Base-by-base conservation (phyloP, 2,888 invertebrate genomes). In the Lordiphosa andalusiaca region DNA sequence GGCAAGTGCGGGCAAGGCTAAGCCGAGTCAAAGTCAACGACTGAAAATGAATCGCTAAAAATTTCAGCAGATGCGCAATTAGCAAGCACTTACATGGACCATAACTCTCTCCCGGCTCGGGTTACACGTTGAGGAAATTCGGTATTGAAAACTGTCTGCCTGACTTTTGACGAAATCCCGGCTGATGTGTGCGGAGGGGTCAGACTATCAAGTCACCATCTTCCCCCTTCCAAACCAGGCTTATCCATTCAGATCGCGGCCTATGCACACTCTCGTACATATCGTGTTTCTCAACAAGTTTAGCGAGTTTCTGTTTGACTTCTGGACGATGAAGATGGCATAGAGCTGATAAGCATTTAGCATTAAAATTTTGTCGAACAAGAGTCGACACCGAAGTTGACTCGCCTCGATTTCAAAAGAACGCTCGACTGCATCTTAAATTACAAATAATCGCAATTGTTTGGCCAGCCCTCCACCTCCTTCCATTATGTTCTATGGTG, bases 361-460 rank as follows among this genome's bases (percentile, higher is more conserved):
- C 69, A 71, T 72, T 75, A 72, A 72, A 72, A 63, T 74, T 71
- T 73, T 74, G 69, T 83, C 80, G 83, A 80, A 74, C 76, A 35
- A 35, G 63, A 73, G 74, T 77, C 71, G 76, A 72, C 69, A 52
- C 69, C 48, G 51, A 61, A 69, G 67, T 82, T 85, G 73, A 82
- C 85, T 85, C 68, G 56, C 84, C 84, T 75, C 70, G 71, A 83
- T 81, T 85, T 73, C 71, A 47, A 69, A 71, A 33, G 44, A 76
- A 85, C 78, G 87, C 88, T 82, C 86, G 87, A 80, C 74, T 85
- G 87, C 87, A 75, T 87, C 87, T 87, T 86, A 67, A 86, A 88
- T 87, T 87, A 86, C 88, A 86, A 87, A 82, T 85, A 86, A 85
- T 86, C 84, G 83, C 85, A 84, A 84, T 85, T 84, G 85, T 81